Percentiles rank a stretch among this genome's conserved stretches.
These are phyloP conservation scores for Mus spicilegus DNA, from an alignment of 2,113 vertebrate genomes.

Conservation along the genomic window DNA sequence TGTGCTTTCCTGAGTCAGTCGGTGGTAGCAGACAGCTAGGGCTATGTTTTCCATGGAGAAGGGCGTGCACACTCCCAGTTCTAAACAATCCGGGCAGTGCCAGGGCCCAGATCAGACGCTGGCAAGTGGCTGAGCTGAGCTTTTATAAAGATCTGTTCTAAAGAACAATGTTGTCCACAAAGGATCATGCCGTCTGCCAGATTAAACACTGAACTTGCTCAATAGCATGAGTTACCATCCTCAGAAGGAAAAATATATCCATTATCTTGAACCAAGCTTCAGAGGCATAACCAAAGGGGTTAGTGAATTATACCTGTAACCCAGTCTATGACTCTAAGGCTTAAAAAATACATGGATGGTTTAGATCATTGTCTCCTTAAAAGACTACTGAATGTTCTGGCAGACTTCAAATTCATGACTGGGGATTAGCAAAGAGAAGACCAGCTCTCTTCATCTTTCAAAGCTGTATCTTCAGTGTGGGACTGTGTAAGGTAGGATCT, in stretches of 20 bases:
- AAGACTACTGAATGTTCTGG: background rate
- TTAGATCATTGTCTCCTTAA: background rate
- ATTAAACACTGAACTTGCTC: slow-evolving; percentile 6
- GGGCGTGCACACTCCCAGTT: background rate
- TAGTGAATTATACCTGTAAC: background rate
- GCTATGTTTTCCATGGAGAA: background rate
- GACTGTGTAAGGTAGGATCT: accelerated
- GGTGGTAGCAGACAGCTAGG: background rate
- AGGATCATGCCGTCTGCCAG: slow-evolving; percentile 12
- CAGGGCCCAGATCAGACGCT: background rate
- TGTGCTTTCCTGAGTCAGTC: background rate
- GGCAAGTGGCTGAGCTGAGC: background rate
- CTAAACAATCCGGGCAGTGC: background rate
- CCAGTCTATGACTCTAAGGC: background rate
- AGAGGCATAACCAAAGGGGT: slow-evolving; percentile 6
- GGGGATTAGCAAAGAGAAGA: background rate
- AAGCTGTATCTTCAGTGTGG: background rate
- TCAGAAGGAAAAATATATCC: background rate
- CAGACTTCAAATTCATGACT: background rate
- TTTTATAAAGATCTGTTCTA: slow-evolving; percentile 34
- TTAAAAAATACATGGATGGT: background rate
- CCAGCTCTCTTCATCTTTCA: background rate
- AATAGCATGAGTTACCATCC: background rate
- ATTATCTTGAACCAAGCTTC: slow-evolving; percentile 34
- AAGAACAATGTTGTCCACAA: slow-evolving; percentile 8